A percentile compares a stretch with the other conserved stretches of the same genome.
Conservation (phyloP, 2,113 vertebrate genomes). For the Taxidea taxus region DNA sequence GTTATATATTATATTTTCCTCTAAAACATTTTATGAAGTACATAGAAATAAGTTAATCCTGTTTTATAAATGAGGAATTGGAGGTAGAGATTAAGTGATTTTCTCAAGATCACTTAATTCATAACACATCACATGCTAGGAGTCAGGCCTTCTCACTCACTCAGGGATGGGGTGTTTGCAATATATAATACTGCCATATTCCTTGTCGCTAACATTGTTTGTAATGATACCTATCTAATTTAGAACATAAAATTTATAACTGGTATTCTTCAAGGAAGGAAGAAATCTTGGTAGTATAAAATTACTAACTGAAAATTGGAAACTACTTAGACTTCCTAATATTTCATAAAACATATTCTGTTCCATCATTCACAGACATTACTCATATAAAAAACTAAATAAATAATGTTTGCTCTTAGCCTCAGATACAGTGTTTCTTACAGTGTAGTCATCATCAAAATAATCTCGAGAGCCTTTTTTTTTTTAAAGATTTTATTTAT, state of each 20-base stretch:
- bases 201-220: background rate
- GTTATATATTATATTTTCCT: background rate
- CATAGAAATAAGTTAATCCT: background rate
- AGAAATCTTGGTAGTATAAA: background rate
- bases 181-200: background rate
- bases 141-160: background rate
- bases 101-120: constrained; percentile 21
- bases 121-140: background rate
- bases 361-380: background rate
- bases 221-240: background rate
- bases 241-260: background rate
- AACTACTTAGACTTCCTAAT: background rate
- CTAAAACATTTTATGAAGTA: background rate
- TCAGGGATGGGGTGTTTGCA: background rate
- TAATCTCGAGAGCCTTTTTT: background rate
- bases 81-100: background rate
- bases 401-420: background rate
- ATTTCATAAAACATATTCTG: background rate
- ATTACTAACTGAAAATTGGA: constrained; percentile 3
- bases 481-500: too few relatives aligned
- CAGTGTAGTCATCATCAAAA: background rate
- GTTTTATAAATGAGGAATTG: background rate
- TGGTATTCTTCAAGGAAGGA: background rate
- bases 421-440: background rate
- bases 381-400: constrained; percentile 1